phyloP scores from a whole-genome alignment of 2,113 vertebrate species.

The Naja naja region DNA sequence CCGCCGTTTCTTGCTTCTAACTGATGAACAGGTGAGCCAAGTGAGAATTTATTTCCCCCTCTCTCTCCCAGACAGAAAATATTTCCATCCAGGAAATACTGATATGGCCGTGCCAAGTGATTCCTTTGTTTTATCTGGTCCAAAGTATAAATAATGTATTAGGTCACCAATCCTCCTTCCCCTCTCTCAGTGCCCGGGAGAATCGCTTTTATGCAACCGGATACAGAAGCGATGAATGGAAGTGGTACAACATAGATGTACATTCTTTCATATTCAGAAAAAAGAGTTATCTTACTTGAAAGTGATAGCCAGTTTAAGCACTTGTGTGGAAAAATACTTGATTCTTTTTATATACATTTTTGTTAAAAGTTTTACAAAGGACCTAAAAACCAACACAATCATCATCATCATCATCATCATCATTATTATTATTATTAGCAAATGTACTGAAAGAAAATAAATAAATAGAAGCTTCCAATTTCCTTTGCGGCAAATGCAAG shows the following conservation, averaged over 20 bases:
- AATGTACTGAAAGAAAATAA: background rate
- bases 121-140: background rate
- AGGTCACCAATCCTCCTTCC: background rate
- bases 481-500: background rate
- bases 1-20: conserved; percentile 62
- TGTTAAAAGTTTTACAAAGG: background rate
- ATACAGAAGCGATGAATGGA: background rate
- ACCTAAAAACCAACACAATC: background rate
- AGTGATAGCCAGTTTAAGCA: background rate
- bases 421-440: too few species aligned
- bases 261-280: background rate
- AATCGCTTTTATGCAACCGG: background rate
- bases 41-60: background rate
- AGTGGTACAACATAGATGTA: background rate
- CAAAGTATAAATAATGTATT: background rate
- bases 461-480: background rate
- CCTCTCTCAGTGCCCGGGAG: background rate
- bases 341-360: background rate
- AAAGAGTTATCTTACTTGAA: background rate
- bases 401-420: too few species aligned
- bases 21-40: conserved; percentile 70
- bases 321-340: background rate
- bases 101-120: background rate
- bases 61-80: background rate
- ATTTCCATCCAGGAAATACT: background rate